Evolutionary conservation across 2,113 vertebrate genomes (phyloP).

Genomic region (Phylloscopus trochiloides): DNA sequence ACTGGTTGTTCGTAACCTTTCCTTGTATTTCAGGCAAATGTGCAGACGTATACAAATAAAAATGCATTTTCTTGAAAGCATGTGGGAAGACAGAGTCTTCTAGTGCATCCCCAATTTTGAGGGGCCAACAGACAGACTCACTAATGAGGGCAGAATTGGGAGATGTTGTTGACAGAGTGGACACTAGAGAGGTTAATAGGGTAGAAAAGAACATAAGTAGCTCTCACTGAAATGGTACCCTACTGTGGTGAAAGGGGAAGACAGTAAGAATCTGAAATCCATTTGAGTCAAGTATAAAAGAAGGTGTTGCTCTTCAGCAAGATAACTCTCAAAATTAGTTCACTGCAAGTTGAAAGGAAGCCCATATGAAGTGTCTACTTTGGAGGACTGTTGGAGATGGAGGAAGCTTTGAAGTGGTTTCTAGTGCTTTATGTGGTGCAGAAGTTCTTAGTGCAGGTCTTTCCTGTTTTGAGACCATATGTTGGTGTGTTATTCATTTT

Average conservation of each 20-base stretch:
- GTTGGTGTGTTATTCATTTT: neutral
- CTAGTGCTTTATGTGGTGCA: rapidly evolving
- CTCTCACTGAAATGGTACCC: neutral
- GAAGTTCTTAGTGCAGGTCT: neutral
- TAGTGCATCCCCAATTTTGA: neutral
- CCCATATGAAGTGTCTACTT: neutral
- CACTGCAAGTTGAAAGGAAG: neutral
- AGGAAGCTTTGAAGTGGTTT: neutral
- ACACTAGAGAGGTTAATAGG: neutral
- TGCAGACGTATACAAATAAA: neutral
- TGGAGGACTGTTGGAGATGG: neutral
- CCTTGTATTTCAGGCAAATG: neutral
- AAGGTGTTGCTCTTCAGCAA: neutral
- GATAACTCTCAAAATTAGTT: neutral
- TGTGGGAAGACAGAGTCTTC: neutral
- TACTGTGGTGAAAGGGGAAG: neutral
- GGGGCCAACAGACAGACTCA: neutral
- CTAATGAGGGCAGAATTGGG: neutral
- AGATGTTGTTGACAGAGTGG: neutral
- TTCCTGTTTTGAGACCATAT: neutral
- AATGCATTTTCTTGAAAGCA: neutral
- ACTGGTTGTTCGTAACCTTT: neutral
- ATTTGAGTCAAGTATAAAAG: neutral
- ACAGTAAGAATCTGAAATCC: neutral
- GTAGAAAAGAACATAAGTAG: neutral